A percentile compares a stretch with the other conserved stretches of the same genome.
These are phyloP conservation scores for Pachyrhynchus sulphureomaculatus DNA, from an alignment of 1,140 invertebrate genomes.

Conservation along the genomic window DNA sequence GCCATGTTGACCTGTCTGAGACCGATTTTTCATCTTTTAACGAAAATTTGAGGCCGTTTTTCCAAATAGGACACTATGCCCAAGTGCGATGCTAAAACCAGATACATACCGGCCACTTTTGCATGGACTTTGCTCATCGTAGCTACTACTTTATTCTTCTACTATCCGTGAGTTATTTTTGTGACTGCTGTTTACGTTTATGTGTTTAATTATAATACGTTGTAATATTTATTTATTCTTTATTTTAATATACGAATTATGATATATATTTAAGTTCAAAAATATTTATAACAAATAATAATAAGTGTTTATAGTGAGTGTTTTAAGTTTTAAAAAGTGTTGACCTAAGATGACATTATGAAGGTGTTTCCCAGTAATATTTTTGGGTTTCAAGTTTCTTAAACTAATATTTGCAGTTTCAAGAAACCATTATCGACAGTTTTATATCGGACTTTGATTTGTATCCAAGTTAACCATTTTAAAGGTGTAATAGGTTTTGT, in stretches of 20 bases:
- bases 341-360: constrained; percentile 43
- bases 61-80: constrained; percentile 69
- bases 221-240: not conserved
- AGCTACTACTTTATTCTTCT: constrained; percentile 92
- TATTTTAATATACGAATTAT: no score
- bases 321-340: constrained; percentile 29
- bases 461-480: no score
- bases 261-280: no score
- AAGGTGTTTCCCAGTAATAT: constrained; percentile 8
- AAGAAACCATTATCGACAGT: not conserved
- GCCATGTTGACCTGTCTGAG: constrained; percentile 66
- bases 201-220: not conserved
- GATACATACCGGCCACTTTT: constrained; percentile 93
- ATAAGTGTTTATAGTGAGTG: not conserved
- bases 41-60: constrained; percentile 39
- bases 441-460: no score
- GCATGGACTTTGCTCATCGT: constrained; percentile 91
- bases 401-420: not conserved
- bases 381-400: constrained; percentile 4
- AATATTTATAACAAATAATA: no score
- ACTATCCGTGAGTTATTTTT: constrained; percentile 85
- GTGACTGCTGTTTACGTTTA: constrained; percentile 8
- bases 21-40: constrained; percentile 57
- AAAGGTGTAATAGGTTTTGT: no score
- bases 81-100: constrained; percentile 89